phyloP scores from a whole-genome alignment of 2,888 invertebrate species.

The Polia nebulosa region DNA sequence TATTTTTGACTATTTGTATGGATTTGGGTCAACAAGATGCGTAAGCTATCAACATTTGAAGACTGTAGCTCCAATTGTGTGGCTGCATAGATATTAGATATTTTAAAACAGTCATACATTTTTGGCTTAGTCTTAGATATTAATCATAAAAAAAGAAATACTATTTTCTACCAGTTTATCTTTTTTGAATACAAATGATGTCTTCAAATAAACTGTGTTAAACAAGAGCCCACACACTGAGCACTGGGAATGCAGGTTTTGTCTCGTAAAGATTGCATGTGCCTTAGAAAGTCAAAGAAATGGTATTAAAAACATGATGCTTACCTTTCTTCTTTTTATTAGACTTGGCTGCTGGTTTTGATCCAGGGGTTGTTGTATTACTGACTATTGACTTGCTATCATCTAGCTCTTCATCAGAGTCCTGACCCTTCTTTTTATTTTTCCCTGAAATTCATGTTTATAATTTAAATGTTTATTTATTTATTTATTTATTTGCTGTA shows the following conservation, averaged over 20 bases:
- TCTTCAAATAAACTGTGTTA: not conserved
- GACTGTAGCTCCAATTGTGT: no score
- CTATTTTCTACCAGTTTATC: not conserved
- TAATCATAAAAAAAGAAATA: not conserved
- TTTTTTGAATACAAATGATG: not conserved
- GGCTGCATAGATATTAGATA: no score
- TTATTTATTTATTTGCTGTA: no score
- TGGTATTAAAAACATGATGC: not conserved
- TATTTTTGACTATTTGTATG: no score
- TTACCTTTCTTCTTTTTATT: conserved; percentile 88
- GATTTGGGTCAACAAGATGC: no score
- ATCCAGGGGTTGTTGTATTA: conserved; percentile 75
- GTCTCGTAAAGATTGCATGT: not conserved
- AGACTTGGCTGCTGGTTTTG: conserved; percentile 78
- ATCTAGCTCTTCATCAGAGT: conserved; percentile 85
- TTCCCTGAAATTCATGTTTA: conserved; percentile 73
- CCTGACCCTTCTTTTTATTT: conserved; percentile 86
- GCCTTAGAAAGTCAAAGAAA: not conserved
- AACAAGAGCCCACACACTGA: no score
- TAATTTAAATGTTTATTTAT: not conserved
- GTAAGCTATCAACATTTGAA: no score
- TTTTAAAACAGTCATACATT: no score
- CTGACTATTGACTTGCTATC: conserved; percentile 82
- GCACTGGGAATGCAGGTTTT: no score
- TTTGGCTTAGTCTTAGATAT: not conserved